Conservation (phyloP, 2,797 vertebrate species). For the Euphonia xanthogaster region DNA sequence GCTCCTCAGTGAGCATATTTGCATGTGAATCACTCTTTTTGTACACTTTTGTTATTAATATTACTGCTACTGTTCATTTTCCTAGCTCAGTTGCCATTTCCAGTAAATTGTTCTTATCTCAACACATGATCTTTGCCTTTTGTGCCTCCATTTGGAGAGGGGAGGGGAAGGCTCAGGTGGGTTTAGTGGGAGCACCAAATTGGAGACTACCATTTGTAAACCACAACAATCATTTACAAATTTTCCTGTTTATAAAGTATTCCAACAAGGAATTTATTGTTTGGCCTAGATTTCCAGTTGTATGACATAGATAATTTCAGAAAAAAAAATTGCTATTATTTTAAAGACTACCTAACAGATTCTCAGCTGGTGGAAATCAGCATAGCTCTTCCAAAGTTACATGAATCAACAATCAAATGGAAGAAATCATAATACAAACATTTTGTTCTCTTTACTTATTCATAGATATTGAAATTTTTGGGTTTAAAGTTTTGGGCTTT, state of each 20-base stretch:
- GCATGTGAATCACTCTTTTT: not conserved
- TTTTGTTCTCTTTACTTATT: not conserved
- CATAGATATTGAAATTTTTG: not conserved
- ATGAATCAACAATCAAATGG: not conserved
- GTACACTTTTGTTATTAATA: not conserved
- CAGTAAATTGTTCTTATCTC: not conserved
- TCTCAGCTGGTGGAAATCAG: not conserved
- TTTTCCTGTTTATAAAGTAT: not conserved
- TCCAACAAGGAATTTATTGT: not conserved
- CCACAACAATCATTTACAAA: not conserved
- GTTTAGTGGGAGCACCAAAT: not conserved
- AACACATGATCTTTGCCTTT: not conserved
- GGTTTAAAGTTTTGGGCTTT: fast-evolving
- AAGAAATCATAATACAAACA: not conserved
- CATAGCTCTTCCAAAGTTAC: not conserved
- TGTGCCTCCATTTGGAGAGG: not conserved
- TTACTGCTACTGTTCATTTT: not conserved
- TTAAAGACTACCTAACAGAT: not conserved
- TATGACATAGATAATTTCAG: not conserved
- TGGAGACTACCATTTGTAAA: not conserved
- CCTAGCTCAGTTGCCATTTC: not conserved
- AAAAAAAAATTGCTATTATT: not conserved
- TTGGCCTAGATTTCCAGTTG: not conserved
- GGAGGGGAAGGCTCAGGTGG: not conserved
- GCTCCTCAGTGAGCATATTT: not conserved